Percentiles rank a stretch among this genome's conserved stretches.
Evolutionary conservation across 2,888 invertebrate species (phyloP).

Genomic region (Conus canariensis): DNA sequence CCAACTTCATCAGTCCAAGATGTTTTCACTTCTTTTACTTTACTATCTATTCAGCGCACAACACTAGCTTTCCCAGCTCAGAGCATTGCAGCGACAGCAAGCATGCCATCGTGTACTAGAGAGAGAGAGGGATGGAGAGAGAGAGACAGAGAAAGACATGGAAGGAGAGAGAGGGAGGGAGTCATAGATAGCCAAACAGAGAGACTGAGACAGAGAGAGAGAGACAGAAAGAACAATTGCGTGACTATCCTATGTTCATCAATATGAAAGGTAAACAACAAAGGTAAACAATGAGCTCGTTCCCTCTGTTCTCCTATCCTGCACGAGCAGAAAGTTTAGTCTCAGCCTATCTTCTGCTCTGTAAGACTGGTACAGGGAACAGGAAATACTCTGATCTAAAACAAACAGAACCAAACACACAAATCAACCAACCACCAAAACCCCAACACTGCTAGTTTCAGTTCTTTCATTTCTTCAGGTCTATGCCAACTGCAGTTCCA

Average conservation of each 20-base stretch:
- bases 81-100: too few species aligned
- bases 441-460: too few species aligned
- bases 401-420: background rate
- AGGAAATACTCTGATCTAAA: background rate
- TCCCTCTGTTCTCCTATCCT: background rate
- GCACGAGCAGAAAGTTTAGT: too few species aligned
- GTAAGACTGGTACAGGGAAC: background rate
- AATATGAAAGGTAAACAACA: background rate
- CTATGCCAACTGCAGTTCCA: background rate
- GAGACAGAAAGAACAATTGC: background rate
- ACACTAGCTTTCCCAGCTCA: too few species aligned
- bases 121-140: background rate
- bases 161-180: conserved; percentile 35
- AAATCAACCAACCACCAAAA: too few species aligned
- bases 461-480: background rate
- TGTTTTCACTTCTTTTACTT: too few species aligned
- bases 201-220: background rate
- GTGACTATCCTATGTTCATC: too few species aligned
- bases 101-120: too few species aligned
- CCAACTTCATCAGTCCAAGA: too few species aligned
- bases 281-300: background rate
- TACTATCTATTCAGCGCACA: too few species aligned
- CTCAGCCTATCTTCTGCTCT: too few species aligned
- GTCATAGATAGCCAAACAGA: conserved; percentile 34
- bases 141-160: conserved; percentile 30